A percentile compares a stretch with the other conserved stretches of the same genome.
phyloP scores from a whole-genome alignment of 2,113 vertebrate species.

The Pitta sordida region DNA sequence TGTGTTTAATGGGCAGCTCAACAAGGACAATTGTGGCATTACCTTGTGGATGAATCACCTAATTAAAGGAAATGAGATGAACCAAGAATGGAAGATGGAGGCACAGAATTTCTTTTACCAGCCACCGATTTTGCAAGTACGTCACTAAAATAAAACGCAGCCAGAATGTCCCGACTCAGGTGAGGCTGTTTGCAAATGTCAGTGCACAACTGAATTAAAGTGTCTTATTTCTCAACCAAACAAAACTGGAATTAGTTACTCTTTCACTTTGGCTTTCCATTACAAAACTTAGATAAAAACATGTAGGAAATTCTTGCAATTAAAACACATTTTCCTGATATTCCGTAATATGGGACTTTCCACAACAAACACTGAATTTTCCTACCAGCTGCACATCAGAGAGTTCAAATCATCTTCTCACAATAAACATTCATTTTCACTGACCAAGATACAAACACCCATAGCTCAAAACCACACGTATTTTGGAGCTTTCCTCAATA shows the following conservation, averaged over 20 bases:
- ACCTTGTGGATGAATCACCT: not conserved
- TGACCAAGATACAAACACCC: not conserved
- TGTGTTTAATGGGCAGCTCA: not conserved
- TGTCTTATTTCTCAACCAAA: not conserved
- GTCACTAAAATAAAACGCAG: not conserved
- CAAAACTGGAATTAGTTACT: not conserved
- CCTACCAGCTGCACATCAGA: not conserved
- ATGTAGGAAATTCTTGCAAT: not conserved
- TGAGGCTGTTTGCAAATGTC: not conserved
- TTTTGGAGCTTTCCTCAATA: not conserved
- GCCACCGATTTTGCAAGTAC: not conserved
- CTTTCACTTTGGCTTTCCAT: not conserved
- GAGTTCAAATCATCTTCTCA: not conserved
- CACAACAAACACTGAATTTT: not conserved
- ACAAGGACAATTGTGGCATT: not conserved
- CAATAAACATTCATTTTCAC: not conserved
- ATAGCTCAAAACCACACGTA: fast-evolving
- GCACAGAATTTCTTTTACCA: not conserved
- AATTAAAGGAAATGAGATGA: not conserved
- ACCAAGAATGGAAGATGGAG: not conserved
- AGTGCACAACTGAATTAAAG: not conserved
- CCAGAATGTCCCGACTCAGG: not conserved
- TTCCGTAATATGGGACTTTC: not conserved
- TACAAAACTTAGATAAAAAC: not conserved
- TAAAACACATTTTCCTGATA: not conserved